Evolutionary conservation across 2,797 vertebrate genomes (phyloP).

Genomic region (Antennarius maculatus): DNA sequence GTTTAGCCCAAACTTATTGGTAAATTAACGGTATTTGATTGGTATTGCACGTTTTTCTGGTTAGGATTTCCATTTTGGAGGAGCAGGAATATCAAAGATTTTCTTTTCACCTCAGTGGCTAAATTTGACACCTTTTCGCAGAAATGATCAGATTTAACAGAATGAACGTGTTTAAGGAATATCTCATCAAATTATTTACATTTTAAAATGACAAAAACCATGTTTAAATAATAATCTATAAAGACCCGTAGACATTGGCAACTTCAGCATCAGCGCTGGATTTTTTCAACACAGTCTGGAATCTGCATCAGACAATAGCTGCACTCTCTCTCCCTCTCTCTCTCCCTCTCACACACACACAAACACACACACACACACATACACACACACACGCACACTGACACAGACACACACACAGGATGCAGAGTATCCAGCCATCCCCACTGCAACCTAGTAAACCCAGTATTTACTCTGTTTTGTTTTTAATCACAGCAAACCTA

Average conservation of each 20-base stretch:
- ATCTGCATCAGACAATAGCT: constrained; percentile 16
- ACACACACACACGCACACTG: no score
- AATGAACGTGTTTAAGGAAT: neutral
- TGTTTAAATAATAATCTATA: constrained; percentile 2
- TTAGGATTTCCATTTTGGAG: no score
- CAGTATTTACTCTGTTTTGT: constrained; percentile 75
- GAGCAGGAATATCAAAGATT: neutral
- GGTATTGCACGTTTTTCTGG: neutral
- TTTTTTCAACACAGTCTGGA: constrained; percentile 21
- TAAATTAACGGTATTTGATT: neutral
- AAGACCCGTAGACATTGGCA: neutral
- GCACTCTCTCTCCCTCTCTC: neutral
- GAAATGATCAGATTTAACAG: neutral
- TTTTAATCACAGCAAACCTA: constrained; percentile 77
- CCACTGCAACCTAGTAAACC: constrained; percentile 68
- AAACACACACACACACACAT: no score
- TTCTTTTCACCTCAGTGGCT: neutral
- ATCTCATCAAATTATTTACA: neutral
- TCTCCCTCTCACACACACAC: no score
- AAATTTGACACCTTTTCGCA: neutral
- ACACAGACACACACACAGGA: constrained; percentile 37
- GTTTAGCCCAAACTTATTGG: neutral
- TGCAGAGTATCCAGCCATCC: constrained; percentile 46
- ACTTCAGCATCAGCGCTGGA: neutral
- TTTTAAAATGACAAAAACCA: constrained; percentile 14